Evolutionary conservation across 2,888 invertebrate genomes (phyloP), one percentile per base, ranked within the genome.

Genomic region (Tetranychus piercei): DNA sequence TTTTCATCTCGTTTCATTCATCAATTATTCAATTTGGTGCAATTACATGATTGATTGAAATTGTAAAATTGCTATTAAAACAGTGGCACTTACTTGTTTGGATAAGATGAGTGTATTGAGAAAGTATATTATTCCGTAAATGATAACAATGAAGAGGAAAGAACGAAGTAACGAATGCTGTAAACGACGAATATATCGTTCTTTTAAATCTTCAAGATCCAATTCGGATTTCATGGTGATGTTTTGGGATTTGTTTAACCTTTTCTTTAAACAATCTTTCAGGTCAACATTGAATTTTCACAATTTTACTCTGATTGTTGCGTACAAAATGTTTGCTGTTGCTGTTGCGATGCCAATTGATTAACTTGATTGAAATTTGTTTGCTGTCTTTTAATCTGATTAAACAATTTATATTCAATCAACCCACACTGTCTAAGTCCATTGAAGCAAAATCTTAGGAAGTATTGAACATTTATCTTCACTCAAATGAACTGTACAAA

Each of bases 91-190:
- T 55, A 55, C 55, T 55, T 55, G 55, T 55, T 55, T 55, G 9
- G 69, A 69, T 11, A 69, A 22, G 20, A 69, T 69, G 11, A 69
- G 34, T 23, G 69, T 69, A 23, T 69, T 84, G 72, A 90, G 84
- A 11, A 89, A 84, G 23, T 85, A 84, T 5, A 87, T 80, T 77
- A 87, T 69, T 22, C 69, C 86, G 77, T 88, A 87, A 65, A 87
- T 80, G 9, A 88, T 83, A 8, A 88, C 87, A 74, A 90, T 86
- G 75, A 87, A 86, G 6, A 90, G 84, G 65, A 89, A 87, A 0
- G 89, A 88, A 77, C 89, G 86, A 82, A 90, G 90, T 70, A 91
- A 85, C 0, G 90, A 88, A 78, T 89, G 88, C 79, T 90, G 89
- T 80, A 90, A 83, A 64, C 88, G 83, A 74, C 88, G 87, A 81